Percentiles rank a stretch among this genome's conserved stretches.
phyloP scores from a whole-genome alignment of 2,113 vertebrate species.

The Hippolais icterina region DNA sequence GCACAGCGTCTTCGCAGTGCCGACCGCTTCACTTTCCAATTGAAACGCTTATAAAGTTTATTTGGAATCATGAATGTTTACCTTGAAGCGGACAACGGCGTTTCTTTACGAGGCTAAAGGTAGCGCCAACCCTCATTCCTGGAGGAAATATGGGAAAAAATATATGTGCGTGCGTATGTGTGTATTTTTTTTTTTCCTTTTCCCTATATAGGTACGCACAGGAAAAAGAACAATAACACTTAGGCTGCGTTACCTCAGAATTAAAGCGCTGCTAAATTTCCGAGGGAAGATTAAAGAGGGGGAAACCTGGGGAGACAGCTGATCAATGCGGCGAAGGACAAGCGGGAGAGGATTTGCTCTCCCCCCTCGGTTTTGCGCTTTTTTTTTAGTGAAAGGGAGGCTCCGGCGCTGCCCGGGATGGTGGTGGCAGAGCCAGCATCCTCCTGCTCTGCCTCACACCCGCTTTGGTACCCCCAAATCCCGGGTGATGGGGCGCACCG shows the following conservation, averaged over 20 bases:
- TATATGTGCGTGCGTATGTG: accelerated
- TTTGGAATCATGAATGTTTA: conserved; percentile 58
- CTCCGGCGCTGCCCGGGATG: background rate
- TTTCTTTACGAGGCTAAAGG: conserved; percentile 25
- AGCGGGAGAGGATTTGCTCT: background rate
- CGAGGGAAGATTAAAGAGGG: background rate
- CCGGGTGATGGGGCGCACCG: background rate
- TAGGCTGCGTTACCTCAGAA: background rate
- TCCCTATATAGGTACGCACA: too few relatives aligned
- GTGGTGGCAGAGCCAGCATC: background rate
- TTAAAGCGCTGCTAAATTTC: background rate
- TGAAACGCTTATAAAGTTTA: conserved; percentile 60
- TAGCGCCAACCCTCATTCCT: background rate
- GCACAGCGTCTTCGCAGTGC: background rate
- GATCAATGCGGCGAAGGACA: background rate
- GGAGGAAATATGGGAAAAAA: background rate
- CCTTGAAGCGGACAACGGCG: background rate
- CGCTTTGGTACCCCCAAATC: background rate
- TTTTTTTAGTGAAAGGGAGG: too few relatives aligned
- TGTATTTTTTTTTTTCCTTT: background rate
- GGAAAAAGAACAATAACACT: background rate
- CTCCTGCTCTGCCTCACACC: background rate
- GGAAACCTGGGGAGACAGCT: background rate
- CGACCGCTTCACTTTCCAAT: conserved; percentile 12
- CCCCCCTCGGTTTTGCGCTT: background rate